Evolutionary conservation across 64 coral and sea anemone species (phyloP).

Genomic region (Dendrophyllia cribrosa): DNA sequence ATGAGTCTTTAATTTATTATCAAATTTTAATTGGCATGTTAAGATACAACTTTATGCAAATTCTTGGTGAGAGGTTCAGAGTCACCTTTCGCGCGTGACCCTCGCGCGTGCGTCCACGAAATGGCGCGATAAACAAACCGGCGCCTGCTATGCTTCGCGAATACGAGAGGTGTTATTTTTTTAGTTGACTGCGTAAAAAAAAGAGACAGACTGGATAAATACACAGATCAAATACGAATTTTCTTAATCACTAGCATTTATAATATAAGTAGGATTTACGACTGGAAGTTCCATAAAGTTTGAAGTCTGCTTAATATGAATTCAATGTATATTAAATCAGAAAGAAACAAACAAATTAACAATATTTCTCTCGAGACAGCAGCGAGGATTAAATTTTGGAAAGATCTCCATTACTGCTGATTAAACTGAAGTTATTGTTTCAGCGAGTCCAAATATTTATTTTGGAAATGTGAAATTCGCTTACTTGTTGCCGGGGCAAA

Average conservation of each 20-base stretch:
- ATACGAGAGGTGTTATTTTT: background rate
- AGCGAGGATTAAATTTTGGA: background rate
- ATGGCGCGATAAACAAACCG: too few relatives aligned
- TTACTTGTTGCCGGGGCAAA: background rate
- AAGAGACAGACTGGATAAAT: background rate
- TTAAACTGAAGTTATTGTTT: conserved; percentile 5
- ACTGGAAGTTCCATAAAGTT: background rate
- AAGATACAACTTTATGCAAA: too few relatives aligned
- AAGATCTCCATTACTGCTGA: background rate
- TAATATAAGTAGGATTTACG: background rate
- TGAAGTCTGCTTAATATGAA: background rate
- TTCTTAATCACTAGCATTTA: background rate
- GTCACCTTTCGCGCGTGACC: too few relatives aligned
- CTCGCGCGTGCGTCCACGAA: too few relatives aligned
- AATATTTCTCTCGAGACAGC: conserved; percentile 2
- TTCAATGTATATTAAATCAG: background rate
- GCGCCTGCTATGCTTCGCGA: too few relatives aligned
- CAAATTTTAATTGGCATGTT: too few relatives aligned
- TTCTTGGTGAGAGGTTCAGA: too few relatives aligned
- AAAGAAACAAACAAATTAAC: background rate
- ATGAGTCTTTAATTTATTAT: too few relatives aligned
- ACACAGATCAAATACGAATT: background rate
- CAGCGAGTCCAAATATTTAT: conserved; percentile 11
- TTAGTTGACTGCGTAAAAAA: background rate
- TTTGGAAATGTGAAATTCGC: conserved; percentile 8